These are phyloP conservation scores for Syngnathus rostellatus DNA, from an alignment of 2,797 vertebrate species.

Conservation along the genomic window DNA sequence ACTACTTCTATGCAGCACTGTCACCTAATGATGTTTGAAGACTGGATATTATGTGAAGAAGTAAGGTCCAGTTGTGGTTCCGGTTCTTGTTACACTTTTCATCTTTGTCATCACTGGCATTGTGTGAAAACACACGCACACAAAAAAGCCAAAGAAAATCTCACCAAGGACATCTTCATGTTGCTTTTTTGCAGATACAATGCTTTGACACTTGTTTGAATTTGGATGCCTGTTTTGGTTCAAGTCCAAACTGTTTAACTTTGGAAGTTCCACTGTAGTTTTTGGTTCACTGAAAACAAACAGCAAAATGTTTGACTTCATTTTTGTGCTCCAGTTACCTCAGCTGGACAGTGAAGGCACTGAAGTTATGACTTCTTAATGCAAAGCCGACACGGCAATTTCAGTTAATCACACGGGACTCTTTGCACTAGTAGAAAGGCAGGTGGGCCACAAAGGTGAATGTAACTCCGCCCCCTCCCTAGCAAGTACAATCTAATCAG, in stretches of 20 bases:
- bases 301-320: not conserved
- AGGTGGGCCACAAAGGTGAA: slow-evolving; percentile 38
- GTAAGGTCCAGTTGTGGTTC: not conserved
- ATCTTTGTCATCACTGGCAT: not conserved
- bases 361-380: slow-evolving; percentile 54
- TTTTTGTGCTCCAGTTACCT: slow-evolving; percentile 49
- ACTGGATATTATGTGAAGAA: not conserved
- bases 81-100: not conserved
- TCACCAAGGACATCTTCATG: not conserved
- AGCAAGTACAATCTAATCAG: slow-evolving; percentile 54
- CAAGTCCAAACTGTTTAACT: not conserved
- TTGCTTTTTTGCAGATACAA: not conserved
- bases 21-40: not conserved
- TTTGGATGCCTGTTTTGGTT: not conserved
- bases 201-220: not conserved
- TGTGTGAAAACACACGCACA: not conserved
- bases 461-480: slow-evolving; percentile 41
- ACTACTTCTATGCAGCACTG: not conserved
- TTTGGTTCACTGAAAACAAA: not conserved
- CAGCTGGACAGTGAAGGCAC: slow-evolving; percentile 43
- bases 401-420: slow-evolving; percentile 23
- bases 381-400: slow-evolving; percentile 27
- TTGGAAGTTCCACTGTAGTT: not conserved
- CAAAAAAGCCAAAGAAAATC: not conserved
- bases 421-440: slow-evolving; percentile 50